These are phyloP conservation scores for Oenanthe melanoleuca DNA, from an alignment of 2,113 vertebrate genomes.

Conservation along the genomic window DNA sequence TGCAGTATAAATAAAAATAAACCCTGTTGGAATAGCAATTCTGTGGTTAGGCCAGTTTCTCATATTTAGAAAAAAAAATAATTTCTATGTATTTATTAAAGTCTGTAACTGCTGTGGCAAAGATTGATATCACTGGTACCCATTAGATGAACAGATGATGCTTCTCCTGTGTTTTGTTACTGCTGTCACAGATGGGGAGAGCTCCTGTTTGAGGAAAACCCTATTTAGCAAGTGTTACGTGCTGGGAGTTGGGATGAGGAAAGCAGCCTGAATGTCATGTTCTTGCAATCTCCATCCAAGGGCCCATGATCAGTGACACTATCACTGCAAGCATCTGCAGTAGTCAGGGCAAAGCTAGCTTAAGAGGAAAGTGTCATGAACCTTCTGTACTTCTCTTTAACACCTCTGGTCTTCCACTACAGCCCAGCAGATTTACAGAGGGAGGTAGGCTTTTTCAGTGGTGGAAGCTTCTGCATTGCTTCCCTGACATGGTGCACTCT, in stretches of 20 bases:
- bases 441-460: background rate
- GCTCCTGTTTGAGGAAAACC: background rate
- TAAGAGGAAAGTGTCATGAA: background rate
- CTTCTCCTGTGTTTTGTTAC: background rate
- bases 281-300: background rate
- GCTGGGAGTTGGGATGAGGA: background rate
- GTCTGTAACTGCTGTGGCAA: background rate
- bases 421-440: background rate
- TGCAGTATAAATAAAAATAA: background rate
- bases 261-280: background rate
- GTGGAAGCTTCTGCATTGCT: background rate
- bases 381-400: background rate
- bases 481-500: accelerated
- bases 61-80: background rate
- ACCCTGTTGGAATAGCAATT: background rate
- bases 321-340: background rate
- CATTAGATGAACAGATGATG: background rate
- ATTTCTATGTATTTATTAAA: background rate
- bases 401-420: background rate
- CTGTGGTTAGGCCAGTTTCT: background rate
- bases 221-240: background rate
- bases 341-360: background rate
- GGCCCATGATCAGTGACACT: accelerated
- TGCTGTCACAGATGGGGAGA: background rate
- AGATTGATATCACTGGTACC: background rate